Evolutionary conservation across 2,888 invertebrate species (phyloP).

Genomic region (Dynastes grantii): DNA sequence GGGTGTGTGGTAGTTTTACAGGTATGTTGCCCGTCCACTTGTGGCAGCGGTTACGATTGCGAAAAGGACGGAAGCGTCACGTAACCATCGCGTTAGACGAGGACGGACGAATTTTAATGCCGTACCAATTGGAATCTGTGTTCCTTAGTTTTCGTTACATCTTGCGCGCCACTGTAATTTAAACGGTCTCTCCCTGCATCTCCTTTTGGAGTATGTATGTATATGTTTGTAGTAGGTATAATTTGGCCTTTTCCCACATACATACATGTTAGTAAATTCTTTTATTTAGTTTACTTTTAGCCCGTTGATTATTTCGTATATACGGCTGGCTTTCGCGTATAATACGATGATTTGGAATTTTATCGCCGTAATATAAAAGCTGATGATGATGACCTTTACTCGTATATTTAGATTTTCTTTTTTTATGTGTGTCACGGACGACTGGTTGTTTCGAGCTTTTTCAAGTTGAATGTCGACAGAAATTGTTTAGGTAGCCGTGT

Average conservation of each 20-base stretch:
- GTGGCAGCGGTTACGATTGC: slow-evolving; percentile 53
- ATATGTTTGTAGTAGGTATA: slow-evolving; percentile 13
- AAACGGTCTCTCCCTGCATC: slow-evolving; percentile 55
- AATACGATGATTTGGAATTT: slow-evolving; percentile 4
- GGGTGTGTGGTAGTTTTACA: slow-evolving; percentile 59
- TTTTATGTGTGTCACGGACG: slow-evolving; percentile 21
- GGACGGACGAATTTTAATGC: slow-evolving; percentile 63
- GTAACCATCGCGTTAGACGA: slow-evolving; percentile 52
- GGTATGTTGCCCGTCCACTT: slow-evolving; percentile 38
- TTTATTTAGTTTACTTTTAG: slow-evolving; percentile 8
- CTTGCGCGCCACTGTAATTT: slow-evolving; percentile 68
- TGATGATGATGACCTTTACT: neutral
- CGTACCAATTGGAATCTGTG: slow-evolving; percentile 67
- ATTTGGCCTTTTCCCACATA: slow-evolving; percentile 30
- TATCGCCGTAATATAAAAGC: neutral
- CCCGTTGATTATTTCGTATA: slow-evolving; percentile 1
- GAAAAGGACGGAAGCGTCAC: slow-evolving; percentile 56
- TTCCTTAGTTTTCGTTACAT: slow-evolving; percentile 66
- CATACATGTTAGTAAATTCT: slow-evolving; percentile 17
- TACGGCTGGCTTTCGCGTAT: slow-evolving; percentile 4
- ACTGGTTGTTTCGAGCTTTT: slow-evolving; percentile 19
- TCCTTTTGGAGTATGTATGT: slow-evolving; percentile 7
- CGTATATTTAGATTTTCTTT: slow-evolving; percentile 11
- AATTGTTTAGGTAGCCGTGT: slow-evolving; percentile 35
- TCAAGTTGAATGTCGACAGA: slow-evolving; percentile 10